Percentiles rank a stretch among this genome's conserved stretches.
Evolutionary conservation across 37 sponge, comb jelly and placozoan genomes (phyloP).

Genomic region (Aplysina aerophoba): DNA sequence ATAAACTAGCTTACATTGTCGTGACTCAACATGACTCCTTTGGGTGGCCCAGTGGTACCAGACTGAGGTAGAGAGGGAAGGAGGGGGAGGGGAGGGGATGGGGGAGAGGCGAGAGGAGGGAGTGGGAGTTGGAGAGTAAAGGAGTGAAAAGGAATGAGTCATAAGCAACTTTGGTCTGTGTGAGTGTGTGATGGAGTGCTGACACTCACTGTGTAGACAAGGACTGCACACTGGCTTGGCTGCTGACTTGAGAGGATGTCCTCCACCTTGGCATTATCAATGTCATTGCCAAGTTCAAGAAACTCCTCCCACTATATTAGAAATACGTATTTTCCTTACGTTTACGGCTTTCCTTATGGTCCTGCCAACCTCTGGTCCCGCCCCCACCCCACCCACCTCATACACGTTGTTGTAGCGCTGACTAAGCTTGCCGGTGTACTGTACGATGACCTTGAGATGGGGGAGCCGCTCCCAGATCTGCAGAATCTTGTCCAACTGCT

Average conservation of each 20-base stretch:
- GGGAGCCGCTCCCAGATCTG: slow-evolving; percentile 83
- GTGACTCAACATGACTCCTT: slow-evolving; percentile 92
- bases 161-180: no score
- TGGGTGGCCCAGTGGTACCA: slow-evolving; percentile 90
- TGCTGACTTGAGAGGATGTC: slow-evolving; percentile 47
- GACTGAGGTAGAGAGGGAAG: slow-evolving; percentile 53
- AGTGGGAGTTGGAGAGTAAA: no score
- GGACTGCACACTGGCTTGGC: slow-evolving; percentile 79
- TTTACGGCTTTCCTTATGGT: background rate
- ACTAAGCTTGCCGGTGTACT: slow-evolving; percentile 85
- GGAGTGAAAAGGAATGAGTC: no score
- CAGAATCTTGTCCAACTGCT: slow-evolving; percentile 77
- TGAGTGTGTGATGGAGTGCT: no score
- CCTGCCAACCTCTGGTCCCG: background rate
- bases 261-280: slow-evolving; percentile 61
- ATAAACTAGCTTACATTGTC: slow-evolving; percentile 80
- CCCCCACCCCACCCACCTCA: slow-evolving; percentile 47
- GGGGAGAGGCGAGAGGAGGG: no score
- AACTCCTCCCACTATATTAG: slow-evolving; percentile 83
- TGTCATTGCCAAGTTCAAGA: slow-evolving; percentile 72
- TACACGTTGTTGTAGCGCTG: slow-evolving; percentile 68
- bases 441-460: slow-evolving; percentile 90
- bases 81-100: background rate
- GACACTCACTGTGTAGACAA: slow-evolving; percentile 84
- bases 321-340: background rate